phyloP scores from a whole-genome alignment of 35 echinoderm and acorn worm genomes.

The Holothuria glaberrima region DNA sequence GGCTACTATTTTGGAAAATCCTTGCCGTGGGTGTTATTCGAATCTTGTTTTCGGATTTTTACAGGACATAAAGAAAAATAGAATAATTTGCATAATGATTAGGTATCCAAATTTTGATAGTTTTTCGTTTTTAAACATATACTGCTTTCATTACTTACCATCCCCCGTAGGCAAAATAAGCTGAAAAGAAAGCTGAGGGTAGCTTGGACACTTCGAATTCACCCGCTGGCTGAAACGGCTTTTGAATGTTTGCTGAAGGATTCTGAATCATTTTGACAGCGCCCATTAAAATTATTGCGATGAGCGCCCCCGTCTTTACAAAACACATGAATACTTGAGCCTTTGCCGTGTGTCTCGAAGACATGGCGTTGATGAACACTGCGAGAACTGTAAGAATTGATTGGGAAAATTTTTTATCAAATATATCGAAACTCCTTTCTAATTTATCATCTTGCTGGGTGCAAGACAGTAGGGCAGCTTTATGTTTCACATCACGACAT shows the following conservation, averaged over 20 bases:
- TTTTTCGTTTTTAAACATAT: too few relatives aligned
- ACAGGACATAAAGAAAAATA: too few relatives aligned
- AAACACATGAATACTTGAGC: conserved; percentile 16
- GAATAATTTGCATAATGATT: too few relatives aligned
- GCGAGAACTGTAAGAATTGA: background rate
- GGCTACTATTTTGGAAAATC: too few relatives aligned
- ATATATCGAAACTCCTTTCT: too few relatives aligned
- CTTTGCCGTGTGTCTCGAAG: background rate
- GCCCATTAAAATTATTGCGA: conserved; percentile 10
- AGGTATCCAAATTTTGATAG: too few relatives aligned
- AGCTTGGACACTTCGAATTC: conserved; percentile 11
- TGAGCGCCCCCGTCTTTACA: conserved; percentile 5
- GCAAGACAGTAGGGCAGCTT: too few relatives aligned
- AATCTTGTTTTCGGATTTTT: too few relatives aligned
- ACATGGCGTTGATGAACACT: conserved; percentile 19
- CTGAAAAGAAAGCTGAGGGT: conserved; percentile 24
- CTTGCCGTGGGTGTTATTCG: too few relatives aligned
- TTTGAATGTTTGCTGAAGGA: background rate
- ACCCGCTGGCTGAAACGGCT: background rate
- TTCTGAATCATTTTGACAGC: background rate
- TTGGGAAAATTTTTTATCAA: background rate
- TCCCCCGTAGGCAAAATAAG: conserved; percentile 11
- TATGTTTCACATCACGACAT: too few relatives aligned
- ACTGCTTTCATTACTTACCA: background rate
- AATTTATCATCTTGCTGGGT: too few relatives aligned